Conservation (phyloP, 2,797 vertebrate species). For the Percopsis omiscomaycus region DNA sequence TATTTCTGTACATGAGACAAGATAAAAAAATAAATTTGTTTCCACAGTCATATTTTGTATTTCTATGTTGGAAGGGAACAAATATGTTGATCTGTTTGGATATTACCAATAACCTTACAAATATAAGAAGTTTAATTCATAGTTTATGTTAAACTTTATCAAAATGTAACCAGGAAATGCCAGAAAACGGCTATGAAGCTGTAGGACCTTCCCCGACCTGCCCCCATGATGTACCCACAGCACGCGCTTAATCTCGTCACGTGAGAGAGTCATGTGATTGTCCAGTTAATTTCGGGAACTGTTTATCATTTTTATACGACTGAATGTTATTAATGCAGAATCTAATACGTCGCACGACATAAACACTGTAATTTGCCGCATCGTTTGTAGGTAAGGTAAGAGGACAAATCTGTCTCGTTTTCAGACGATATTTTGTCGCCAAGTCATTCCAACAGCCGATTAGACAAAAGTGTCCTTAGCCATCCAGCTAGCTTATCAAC, state of each 20-base stretch:
- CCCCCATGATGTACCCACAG: not conserved
- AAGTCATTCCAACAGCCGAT: slow-evolving; percentile 1
- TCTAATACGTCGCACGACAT: not conserved
- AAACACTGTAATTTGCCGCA: not conserved
- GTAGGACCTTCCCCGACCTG: no score
- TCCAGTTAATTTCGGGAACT: not conserved
- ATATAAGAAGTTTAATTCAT: no score
- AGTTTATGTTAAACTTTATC: no score
- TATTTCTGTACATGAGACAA: slow-evolving; percentile 74
- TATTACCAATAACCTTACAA: no score
- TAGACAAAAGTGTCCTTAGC: slow-evolving; percentile 35
- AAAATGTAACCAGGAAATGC: no score
- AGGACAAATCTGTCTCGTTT: fast-evolving
- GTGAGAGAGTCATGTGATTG: slow-evolving; percentile 54
- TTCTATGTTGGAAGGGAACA: no score
- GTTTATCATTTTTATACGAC: not conserved
- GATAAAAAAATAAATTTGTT: slow-evolving; percentile 77
- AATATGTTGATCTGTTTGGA: not conserved
- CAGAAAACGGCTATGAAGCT: no score
- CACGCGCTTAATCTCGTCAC: slow-evolving; percentile 26
- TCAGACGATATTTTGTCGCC: not conserved
- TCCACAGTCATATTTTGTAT: slow-evolving; percentile 39
- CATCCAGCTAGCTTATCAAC: slow-evolving; percentile 27
- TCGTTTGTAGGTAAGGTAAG: slow-evolving; percentile 15
- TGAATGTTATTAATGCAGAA: not conserved